Evolutionary conservation across 2,797 vertebrate species (phyloP).

Genomic region (Emys orbicularis): DNA sequence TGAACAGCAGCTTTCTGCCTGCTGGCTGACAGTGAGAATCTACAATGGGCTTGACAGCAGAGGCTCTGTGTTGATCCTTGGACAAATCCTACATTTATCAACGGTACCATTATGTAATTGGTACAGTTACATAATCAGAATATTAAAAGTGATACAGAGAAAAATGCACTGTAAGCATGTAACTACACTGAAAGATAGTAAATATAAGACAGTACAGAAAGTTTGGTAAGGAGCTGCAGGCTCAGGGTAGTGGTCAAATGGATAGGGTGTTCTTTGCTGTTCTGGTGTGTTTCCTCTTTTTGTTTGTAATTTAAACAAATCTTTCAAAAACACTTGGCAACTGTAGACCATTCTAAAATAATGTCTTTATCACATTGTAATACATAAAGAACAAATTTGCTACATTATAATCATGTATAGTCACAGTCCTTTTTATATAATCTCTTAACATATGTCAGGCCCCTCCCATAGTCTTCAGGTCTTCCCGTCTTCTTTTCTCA

Average conservation of each 20-base stretch:
- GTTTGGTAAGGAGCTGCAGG: not conserved
- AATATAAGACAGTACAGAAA: not conserved
- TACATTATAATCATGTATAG: not conserved
- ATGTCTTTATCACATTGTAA: not conserved
- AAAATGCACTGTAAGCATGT: not conserved
- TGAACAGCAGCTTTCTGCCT: not conserved
- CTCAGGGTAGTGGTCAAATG: not conserved
- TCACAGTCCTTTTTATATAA: not conserved
- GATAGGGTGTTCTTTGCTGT: not conserved
- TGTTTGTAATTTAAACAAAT: not conserved
- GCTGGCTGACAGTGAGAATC: not conserved
- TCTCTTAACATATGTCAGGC: not conserved
- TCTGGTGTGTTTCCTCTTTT: not conserved
- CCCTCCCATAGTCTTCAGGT: too few species aligned
- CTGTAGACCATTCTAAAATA: not conserved
- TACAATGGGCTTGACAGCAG: not conserved
- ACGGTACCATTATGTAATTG: conserved; percentile 60
- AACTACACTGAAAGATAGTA: not conserved
- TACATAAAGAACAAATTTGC: rapidly evolving
- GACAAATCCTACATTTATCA: conserved; percentile 50
- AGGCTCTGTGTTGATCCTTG: not conserved
- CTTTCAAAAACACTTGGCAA: not conserved
- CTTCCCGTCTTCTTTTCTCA: not conserved
- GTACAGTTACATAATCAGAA: conserved; percentile 61
- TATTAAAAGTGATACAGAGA: conserved; percentile 13